These are phyloP conservation scores for Phragmatobia fuliginosa DNA, from an alignment of 2,888 invertebrate species.

Conservation along the genomic window DNA sequence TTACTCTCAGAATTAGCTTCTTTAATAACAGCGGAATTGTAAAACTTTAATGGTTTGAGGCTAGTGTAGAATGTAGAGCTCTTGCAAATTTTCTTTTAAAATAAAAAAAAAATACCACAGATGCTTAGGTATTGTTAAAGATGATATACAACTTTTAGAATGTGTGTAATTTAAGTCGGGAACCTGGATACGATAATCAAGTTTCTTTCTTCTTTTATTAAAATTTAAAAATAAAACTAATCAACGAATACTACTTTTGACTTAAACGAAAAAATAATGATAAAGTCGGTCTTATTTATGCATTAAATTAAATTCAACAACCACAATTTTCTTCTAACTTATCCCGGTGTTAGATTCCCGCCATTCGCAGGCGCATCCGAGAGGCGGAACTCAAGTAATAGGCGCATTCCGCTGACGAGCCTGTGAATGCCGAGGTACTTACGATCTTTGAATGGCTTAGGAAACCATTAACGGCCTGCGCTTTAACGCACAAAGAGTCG, in stretches of 20 bases:
- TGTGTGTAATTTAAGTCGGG: background rate
- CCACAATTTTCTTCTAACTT: slow-evolving; percentile 53
- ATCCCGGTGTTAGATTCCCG: slow-evolving; percentile 60
- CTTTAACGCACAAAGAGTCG: slow-evolving; percentile 54
- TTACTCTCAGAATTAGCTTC: slow-evolving; percentile 70
- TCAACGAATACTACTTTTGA: background rate
- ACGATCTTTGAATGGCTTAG: slow-evolving; percentile 70
- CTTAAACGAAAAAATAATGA: too few relatives aligned
- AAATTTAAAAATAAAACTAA: background rate
- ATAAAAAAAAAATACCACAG: too few relatives aligned
- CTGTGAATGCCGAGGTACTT: slow-evolving; percentile 72
- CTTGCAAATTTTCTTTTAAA: slow-evolving; percentile 14
- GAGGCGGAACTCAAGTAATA: slow-evolving; percentile 80
- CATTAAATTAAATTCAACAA: slow-evolving; percentile 2
- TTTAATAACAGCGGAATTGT: slow-evolving; percentile 69
- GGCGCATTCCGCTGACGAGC: slow-evolving; percentile 73
- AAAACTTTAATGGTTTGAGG: slow-evolving; percentile 64
- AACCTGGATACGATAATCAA: background rate
- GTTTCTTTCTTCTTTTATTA: background rate
- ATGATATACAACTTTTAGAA: background rate
- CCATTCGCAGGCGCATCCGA: slow-evolving; percentile 70
- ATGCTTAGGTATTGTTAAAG: background rate
- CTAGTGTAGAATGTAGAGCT: background rate
- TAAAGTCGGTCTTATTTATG: background rate
- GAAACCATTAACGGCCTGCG: slow-evolving; percentile 66